Base-by-base conservation (phyloP, 2,797 vertebrate genomes). In the Lycodopsis pacificus region DNA sequence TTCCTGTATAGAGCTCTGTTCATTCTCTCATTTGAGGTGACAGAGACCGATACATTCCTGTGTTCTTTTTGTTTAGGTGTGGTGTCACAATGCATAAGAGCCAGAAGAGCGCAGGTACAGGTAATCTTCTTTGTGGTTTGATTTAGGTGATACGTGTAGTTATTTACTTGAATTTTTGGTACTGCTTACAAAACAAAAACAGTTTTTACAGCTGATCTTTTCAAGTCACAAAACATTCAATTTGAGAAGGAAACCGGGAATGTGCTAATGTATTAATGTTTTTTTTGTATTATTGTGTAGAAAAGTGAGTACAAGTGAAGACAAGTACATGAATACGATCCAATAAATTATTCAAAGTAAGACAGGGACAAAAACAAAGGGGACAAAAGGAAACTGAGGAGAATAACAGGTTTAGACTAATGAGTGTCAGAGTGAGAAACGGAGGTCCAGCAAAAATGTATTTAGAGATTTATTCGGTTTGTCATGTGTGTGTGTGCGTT, bases 81-180 rank as follows among this genome's bases (percentile, higher is more conserved):
- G 71, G 59, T 62, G 77, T 76, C 84, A 86, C 57, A 20, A 94
- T 94, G 92, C 36, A 19, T 14, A 90, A 64, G 63, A 34, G 0
- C 71, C 77, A 82, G 40, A 92, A 25, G 46, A 62, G 0, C 17
- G 0, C 44, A 88, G 90, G 92, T 92, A 27, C 27, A 85, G 3
- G 27, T 63, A 32, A 73, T 19, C 13, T 54, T 19, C 5, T 73
- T 48, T 4, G 22, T 46, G 25, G 2, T 49, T 58, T 71, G 6
- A 42, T 78, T 53, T 34, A 14, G 6, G 19, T 65, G n/a, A 25
- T 72, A 14, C 3, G 51, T 71, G 17, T 27, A 3, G 13, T 44
- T 27, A 22, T 54, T 69, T 34, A 12, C 22, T 62, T 14, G 0
- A 22, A 38, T 72, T 49, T 20, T 53, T 65, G 53, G 4, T 44